Conservation (phyloP, 1,140 invertebrate genomes). For the Cydia fagiglandana region DNA sequence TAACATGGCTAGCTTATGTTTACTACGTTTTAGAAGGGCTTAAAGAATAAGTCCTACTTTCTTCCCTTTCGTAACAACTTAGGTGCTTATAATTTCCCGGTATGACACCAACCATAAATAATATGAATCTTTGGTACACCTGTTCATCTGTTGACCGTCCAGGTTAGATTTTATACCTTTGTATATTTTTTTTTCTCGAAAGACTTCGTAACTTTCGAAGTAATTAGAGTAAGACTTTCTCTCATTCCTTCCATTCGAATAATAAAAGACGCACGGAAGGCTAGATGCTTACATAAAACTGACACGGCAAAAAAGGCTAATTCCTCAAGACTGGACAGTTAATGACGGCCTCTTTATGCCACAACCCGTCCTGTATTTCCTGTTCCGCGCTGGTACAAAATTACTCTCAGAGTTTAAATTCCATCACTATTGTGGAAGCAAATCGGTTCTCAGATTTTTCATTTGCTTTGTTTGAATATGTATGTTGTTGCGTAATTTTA, state of each 20-base stretch:
- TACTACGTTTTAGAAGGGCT: no score
- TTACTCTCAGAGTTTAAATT: conserved; percentile 28
- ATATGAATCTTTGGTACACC: no score
- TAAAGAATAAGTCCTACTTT: no score
- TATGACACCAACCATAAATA: no score
- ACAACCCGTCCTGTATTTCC: conserved; percentile 29
- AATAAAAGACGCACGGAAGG: conserved; percentile 22
- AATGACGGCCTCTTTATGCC: conserved; percentile 30
- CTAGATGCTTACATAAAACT: conserved; percentile 27
- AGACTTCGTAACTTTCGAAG: not conserved
- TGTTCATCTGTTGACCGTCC: no score
- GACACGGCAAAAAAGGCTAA: conserved; percentile 26
- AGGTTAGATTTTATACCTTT: no score
- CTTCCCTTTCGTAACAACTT: no score
- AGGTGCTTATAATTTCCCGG: no score
- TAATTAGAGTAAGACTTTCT: conserved; percentile 14
- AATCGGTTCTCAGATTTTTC: conserved; percentile 30
- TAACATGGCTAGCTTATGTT: no score
- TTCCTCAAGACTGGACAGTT: conserved; percentile 24
- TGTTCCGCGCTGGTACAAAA: conserved; percentile 19
- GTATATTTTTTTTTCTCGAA: not conserved
- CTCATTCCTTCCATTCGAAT: conserved; percentile 18
- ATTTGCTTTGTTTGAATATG: conserved; percentile 31
- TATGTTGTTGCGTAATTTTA: conserved; percentile 23
- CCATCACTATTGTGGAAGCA: conserved; percentile 28